A percentile compares a stretch with the other conserved stretches of the same genome.
phyloP scores from a whole-genome alignment of 2,888 invertebrate genomes.

The Nebria brevicollis region DNA sequence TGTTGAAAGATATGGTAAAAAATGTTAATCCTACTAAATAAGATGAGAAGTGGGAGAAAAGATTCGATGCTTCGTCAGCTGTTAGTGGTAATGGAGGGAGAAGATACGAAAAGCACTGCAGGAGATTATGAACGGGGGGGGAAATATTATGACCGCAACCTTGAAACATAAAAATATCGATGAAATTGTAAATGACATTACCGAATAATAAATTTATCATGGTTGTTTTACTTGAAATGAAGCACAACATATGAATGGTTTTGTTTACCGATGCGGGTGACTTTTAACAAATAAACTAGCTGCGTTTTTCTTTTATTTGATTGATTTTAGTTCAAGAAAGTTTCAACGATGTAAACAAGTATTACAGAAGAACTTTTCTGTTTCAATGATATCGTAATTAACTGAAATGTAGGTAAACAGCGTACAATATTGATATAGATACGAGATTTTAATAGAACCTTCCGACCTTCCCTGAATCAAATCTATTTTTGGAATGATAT shows the following conservation, averaged over 20 bases:
- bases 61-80: neutral
- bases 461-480: too few species aligned
- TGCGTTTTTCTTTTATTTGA: neutral
- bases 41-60: neutral
- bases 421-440: too few species aligned
- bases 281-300: neutral
- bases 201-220: neutral
- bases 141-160: neutral
- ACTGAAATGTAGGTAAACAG: too few species aligned
- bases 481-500: too few species aligned
- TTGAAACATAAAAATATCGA: slow-evolving; percentile 2
- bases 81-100: neutral
- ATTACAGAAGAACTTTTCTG: too few species aligned
- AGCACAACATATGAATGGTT: neutral
- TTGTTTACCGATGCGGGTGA: neutral
- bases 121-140: neutral
- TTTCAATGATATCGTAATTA: too few species aligned
- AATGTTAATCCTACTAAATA: neutral
- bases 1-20: neutral
- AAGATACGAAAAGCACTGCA: neutral
- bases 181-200: slow-evolving; percentile 3
- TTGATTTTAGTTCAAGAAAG: neutral
- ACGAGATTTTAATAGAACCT: too few species aligned
- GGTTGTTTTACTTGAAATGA: neutral
- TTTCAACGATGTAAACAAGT: neutral